Evolutionary conservation across 2,797 vertebrate genomes (phyloP).

Genomic region (Mycteria americana): DNA sequence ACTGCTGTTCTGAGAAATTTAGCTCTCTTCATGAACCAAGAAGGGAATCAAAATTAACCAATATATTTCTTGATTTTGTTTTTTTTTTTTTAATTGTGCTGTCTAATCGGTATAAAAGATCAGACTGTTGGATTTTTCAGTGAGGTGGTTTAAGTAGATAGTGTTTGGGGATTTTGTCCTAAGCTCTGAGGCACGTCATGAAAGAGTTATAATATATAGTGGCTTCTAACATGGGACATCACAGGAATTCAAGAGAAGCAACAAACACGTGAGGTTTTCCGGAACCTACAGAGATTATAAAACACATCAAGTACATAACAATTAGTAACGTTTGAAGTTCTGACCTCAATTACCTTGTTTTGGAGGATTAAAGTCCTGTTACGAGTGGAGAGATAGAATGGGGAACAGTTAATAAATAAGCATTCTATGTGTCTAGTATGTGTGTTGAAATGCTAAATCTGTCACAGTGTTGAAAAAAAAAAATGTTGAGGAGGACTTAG

Average conservation of each 20-base stretch:
- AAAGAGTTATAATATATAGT: background rate
- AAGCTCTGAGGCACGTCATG: background rate
- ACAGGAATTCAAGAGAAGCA: background rate
- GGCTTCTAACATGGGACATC: background rate
- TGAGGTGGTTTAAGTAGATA: background rate
- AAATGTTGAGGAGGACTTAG: background rate
- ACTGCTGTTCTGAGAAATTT: background rate
- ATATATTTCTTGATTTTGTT: accelerated
- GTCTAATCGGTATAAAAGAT: accelerated
- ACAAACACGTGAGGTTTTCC: background rate
- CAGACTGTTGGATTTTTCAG: background rate
- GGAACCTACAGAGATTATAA: background rate
- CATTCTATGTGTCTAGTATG: background rate
- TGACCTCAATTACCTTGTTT: background rate
- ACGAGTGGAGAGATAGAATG: background rate
- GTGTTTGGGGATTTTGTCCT: background rate
- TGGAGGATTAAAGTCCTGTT: background rate
- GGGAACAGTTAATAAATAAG: background rate
- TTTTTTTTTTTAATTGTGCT: accelerated
- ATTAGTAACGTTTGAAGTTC: background rate
- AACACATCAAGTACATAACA: background rate
- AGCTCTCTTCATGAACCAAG: background rate
- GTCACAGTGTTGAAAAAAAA: background rate
- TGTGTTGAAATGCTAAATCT: background rate
- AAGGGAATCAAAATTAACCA: background rate